Evolutionary conservation across 2,113 vertebrate genomes (phyloP).

Genomic region (Rhizomys pruinosus): DNA sequence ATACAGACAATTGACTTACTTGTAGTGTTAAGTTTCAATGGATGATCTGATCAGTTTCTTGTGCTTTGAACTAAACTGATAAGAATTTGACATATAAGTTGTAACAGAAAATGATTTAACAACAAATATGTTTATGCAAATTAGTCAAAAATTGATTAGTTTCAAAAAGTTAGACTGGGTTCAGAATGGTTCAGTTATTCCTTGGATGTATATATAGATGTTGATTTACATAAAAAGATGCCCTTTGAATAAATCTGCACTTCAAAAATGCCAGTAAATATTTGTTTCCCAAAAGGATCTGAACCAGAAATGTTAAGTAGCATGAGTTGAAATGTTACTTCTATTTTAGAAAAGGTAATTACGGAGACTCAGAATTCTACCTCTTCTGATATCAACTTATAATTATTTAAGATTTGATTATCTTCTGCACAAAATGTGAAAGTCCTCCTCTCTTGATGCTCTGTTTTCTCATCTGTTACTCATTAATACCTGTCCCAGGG

Average conservation of each 20-base stretch:
- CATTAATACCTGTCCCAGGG: slow-evolving; percentile 57
- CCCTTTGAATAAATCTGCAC: slow-evolving; percentile 4
- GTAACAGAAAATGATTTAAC: not conserved
- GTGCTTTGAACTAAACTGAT: not conserved
- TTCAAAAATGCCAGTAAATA: slow-evolving; percentile 58
- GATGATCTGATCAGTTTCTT: not conserved
- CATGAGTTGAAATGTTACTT: slow-evolving; percentile 59
- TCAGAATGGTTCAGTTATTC: slow-evolving; percentile 16
- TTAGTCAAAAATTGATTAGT: not conserved
- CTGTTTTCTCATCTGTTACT: slow-evolving; percentile 46
- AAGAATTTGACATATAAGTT: not conserved
- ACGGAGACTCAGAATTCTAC: slow-evolving; percentile 53
- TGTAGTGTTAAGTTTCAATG: not conserved
- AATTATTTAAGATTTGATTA: slow-evolving; percentile 66
- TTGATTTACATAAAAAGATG: slow-evolving; percentile 15
- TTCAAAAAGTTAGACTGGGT: not conserved
- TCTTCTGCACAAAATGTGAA: slow-evolving; percentile 4
- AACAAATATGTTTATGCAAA: not conserved
- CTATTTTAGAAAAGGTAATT: slow-evolving; percentile 73
- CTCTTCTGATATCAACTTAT: slow-evolving; percentile 39
- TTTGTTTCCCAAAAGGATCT: slow-evolving; percentile 47
- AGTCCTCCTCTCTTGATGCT: not conserved
- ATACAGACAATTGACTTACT: not conserved
- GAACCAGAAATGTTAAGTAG: slow-evolving; percentile 65
- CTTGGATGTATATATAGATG: not conserved